These are phyloP conservation scores for Cerceris ruficornis DNA, from an alignment of 2,888 invertebrate genomes.

Conservation along the genomic window DNA sequence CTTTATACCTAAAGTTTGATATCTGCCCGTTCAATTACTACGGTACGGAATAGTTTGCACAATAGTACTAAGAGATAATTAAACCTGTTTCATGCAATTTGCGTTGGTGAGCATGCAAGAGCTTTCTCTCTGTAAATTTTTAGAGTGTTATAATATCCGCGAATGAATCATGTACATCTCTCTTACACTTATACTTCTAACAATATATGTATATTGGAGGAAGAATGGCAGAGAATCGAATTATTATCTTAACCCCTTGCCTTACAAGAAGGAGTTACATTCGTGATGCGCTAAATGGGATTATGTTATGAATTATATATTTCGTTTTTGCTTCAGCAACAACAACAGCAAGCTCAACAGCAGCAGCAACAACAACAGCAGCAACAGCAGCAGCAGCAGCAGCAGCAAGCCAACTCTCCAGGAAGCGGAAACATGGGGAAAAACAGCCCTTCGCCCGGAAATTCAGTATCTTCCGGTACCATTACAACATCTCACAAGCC, in stretches of 20 bases:
- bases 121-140: not conserved
- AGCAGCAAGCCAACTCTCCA: constrained; percentile 76
- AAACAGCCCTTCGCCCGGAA: constrained; percentile 76
- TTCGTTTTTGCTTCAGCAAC: constrained; percentile 58
- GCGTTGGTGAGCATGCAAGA: not conserved
- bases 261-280: too few species aligned
- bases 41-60: not conserved
- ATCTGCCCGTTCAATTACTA: not conserved
- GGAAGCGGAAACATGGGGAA: constrained; percentile 77
- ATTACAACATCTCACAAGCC: constrained; percentile 79
- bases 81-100: constrained; percentile 2
- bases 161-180: not conserved
- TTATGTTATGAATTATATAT: too few species aligned
- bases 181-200: too few species aligned
- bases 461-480: constrained; percentile 76
- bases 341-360: constrained; percentile 73
- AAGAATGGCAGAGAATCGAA: not conserved
- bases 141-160: not conserved
- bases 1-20: not conserved
- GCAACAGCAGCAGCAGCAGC: constrained; percentile 72
- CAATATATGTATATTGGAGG: too few species aligned
- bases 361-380: constrained; percentile 74
- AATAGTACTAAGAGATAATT: not conserved
- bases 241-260: not conserved
- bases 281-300: too few species aligned